A percentile compares a stretch with the other conserved stretches of the same genome.
Conservation (phyloP, 2,888 invertebrate genomes). For the Metopia argyrocephala region DNA sequence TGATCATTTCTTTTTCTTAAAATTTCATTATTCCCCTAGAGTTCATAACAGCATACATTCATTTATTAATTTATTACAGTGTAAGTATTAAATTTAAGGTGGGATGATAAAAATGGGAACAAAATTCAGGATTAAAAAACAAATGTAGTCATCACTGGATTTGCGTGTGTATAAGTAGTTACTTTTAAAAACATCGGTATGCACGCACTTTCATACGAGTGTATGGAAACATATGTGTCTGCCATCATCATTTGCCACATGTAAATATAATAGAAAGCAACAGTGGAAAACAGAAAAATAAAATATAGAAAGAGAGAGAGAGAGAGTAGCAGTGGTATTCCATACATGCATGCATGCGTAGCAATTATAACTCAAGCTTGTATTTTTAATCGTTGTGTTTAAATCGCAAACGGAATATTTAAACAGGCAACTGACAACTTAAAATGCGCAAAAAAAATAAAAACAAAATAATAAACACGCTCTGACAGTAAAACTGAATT, state of each 20-base stretch:
- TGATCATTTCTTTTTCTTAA: too few species aligned
- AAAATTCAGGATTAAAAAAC: not conserved
- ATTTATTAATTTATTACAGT: too few species aligned
- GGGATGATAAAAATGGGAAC: not conserved
- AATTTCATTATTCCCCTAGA: too few species aligned
- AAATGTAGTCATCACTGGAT: not conserved
- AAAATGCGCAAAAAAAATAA: not conserved
- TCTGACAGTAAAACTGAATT: too few species aligned
- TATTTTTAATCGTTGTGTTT: constrained; percentile 50
- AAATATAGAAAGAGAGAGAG: too few species aligned
- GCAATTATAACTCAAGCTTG: constrained; percentile 44
- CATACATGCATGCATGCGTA: constrained; percentile 31
- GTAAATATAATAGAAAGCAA: not conserved
- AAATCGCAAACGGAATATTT: constrained; percentile 46
- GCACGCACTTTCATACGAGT: not conserved
- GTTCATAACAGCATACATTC: too few species aligned
- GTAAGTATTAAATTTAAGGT: not conserved
- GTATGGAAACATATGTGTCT: too few species aligned
- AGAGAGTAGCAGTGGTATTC: not conserved
- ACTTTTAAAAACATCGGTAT: not conserved
- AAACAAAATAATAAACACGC: too few species aligned
- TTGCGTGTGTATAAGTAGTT: constrained; percentile 12
- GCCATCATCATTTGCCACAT: too few species aligned
- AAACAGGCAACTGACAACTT: constrained; percentile 33
- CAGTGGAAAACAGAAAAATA: too few species aligned